Conservation (phyloP, 2,797 vertebrate genomes). For the Balearica regulorum region DNA sequence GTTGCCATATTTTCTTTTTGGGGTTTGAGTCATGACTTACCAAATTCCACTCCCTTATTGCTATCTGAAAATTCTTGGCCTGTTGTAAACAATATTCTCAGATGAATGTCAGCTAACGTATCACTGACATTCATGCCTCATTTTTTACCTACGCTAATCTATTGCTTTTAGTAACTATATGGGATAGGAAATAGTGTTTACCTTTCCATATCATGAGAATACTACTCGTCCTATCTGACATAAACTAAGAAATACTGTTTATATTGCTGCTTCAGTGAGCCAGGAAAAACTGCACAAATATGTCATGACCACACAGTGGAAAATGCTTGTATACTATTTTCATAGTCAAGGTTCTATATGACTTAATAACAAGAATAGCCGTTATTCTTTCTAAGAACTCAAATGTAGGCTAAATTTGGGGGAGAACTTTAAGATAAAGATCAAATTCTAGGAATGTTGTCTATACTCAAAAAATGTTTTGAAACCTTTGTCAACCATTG, state of each 20-base stretch:
- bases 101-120: background rate
- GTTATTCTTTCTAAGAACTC: background rate
- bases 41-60: background rate
- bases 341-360: background rate
- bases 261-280: constrained; percentile 33
- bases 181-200: background rate
- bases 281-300: background rate
- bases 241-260: background rate
- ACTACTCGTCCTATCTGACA: background rate
- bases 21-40: background rate
- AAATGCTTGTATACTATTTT: background rate
- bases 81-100: background rate
- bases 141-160: background rate
- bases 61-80: background rate
- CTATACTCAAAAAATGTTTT: background rate
- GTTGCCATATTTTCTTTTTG: background rate
- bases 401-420: background rate
- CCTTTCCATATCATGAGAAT: background rate
- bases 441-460: background rate
- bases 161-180: constrained; percentile 12
- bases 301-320: background rate
- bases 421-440: background rate
- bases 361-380: background rate
- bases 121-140: background rate
- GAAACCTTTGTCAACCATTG: background rate